These are phyloP conservation scores for Geodia barretti DNA, from an alignment of 37 sponge, comb jelly and placozoan species.

Conservation along the genomic window DNA sequence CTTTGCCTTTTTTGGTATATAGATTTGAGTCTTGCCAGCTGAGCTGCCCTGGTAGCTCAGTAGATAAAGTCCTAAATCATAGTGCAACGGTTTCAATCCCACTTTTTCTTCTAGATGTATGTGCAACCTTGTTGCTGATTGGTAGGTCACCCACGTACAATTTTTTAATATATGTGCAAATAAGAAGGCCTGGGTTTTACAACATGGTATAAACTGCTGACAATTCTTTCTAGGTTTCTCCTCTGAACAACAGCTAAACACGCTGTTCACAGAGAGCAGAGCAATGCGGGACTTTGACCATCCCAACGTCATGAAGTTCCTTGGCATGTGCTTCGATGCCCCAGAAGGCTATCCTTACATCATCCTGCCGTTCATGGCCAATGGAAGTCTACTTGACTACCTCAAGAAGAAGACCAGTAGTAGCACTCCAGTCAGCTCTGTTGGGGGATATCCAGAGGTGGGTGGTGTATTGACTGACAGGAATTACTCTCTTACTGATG, in stretches of 20 bases:
- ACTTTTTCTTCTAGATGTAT: too few relatives aligned
- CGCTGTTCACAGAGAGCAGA: slow-evolving; percentile 2
- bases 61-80: too few relatives aligned
- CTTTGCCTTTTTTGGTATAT: too few relatives aligned
- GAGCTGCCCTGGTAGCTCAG: too few relatives aligned
- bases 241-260: slow-evolving; percentile 3
- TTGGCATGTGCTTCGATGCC: slow-evolving; percentile 34
- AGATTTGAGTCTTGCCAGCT: too few relatives aligned
- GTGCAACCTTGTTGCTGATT: too few relatives aligned
- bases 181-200: too few relatives aligned
- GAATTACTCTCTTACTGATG: too few relatives aligned
- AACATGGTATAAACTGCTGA: too few relatives aligned
- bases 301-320: slow-evolving; percentile 20
- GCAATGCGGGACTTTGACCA: slow-evolving; percentile 17
- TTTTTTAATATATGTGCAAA: too few relatives aligned
- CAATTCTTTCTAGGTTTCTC: neutral
- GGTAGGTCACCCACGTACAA: too few relatives aligned
- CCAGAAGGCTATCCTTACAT: slow-evolving; percentile 18
- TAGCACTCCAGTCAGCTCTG: neutral
- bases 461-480: neutral
- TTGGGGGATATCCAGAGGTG: neutral
- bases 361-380: slow-evolving; percentile 36
- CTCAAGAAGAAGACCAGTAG: neutral
- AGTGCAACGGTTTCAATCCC: too few relatives aligned
- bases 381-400: slow-evolving; percentile 16